phyloP scores from a whole-genome alignment of 2,888 invertebrate species.

The Drosophila putrida region DNA sequence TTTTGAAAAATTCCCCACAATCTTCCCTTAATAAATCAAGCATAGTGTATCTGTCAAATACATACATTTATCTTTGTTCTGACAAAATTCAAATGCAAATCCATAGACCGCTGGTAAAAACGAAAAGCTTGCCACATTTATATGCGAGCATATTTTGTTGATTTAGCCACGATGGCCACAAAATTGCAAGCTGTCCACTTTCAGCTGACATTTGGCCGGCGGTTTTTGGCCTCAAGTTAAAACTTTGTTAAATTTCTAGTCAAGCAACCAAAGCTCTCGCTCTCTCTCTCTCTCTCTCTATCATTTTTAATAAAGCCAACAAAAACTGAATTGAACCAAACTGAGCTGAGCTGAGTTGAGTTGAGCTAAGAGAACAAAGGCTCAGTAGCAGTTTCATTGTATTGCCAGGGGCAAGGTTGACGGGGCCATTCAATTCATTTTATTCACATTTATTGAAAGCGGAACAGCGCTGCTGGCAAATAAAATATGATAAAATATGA shows the following conservation, averaged over 20 bases:
- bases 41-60: constrained; percentile 38
- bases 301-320: constrained; percentile 62
- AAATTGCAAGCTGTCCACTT: constrained; percentile 61
- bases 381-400: constrained; percentile 23
- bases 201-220: constrained; percentile 67
- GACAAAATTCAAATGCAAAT: constrained; percentile 55
- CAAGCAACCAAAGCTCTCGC: constrained; percentile 30
- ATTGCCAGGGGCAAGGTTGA: constrained; percentile 60
- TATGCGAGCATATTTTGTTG: constrained; percentile 35
- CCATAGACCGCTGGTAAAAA: constrained; percentile 27
- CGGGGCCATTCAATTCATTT: constrained; percentile 60
- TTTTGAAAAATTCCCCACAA: constrained; percentile 10
- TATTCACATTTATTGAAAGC: constrained; percentile 74
- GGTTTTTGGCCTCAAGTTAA: constrained; percentile 50
- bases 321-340: background rate
- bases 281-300: constrained; percentile 4
- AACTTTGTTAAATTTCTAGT: constrained; percentile 54
- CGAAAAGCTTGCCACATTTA: constrained; percentile 35
- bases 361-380: constrained; percentile 40
- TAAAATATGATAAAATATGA: constrained; percentile 61
- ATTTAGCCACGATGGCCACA: constrained; percentile 7
- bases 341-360: background rate
- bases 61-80: constrained; percentile 21
- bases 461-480: constrained; percentile 60
- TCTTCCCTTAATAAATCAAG: constrained; percentile 68